These are phyloP conservation scores for Pachypanchax playfairii DNA, from an alignment of 2,113 vertebrate genomes.

Conservation along the genomic window DNA sequence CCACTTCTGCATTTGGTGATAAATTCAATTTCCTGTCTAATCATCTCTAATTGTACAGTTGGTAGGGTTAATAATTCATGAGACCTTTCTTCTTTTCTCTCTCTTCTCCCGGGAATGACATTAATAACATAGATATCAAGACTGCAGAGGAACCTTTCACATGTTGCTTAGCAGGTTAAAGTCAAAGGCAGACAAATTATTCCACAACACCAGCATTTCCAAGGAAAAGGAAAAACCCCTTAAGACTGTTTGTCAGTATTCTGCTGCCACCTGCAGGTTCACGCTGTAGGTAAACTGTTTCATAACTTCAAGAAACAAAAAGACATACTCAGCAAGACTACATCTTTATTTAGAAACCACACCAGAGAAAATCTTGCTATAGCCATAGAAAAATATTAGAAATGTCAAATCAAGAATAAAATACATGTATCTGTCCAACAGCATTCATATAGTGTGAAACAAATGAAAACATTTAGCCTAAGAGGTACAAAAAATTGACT, in stretches of 20 bases:
- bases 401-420: constrained; percentile 47
- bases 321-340: constrained; percentile 42
- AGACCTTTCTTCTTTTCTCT: constrained; percentile 20
- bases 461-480: constrained; percentile 44
- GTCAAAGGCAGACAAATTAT: constrained; percentile 37
- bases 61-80: not conserved
- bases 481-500: constrained; percentile 51
- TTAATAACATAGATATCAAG: constrained; percentile 26
- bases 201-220: constrained; percentile 31
- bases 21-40: not conserved
- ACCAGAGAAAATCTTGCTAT: constrained; percentile 49
- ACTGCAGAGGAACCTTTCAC: constrained; percentile 41
- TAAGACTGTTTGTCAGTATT: constrained; percentile 7
- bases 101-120: constrained; percentile 21
- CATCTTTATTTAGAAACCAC: constrained; percentile 75
- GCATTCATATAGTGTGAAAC: constrained; percentile 41
- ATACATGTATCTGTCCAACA: constrained; percentile 52
- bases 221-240: constrained; percentile 19
- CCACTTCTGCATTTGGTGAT: constrained; percentile 2
- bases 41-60: too few relatives aligned
- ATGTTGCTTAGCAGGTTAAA: constrained; percentile 23
- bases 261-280: constrained; percentile 67
- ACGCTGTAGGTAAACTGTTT: not conserved
- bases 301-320: not conserved
- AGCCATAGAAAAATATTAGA: constrained; percentile 37